Conservation (phyloP, 1,140 invertebrate species). For the Halictus rubicundus region DNA sequence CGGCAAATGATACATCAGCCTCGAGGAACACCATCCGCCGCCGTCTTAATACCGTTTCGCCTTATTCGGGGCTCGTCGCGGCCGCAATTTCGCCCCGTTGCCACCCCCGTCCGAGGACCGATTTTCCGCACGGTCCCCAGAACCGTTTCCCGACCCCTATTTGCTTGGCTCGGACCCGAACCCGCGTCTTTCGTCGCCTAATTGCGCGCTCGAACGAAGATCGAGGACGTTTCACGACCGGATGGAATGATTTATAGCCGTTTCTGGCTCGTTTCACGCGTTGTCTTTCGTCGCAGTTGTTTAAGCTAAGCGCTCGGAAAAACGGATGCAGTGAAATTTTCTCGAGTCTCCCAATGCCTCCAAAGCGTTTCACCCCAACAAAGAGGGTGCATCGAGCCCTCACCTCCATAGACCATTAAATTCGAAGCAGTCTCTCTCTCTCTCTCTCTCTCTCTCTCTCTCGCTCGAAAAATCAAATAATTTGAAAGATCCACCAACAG, state of each 20-base stretch:
- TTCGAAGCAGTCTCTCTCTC: no score
- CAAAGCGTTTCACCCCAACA: no score
- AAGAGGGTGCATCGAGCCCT: no score
- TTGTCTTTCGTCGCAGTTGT: neutral
- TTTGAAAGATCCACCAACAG: no score
- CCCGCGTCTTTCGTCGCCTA: slow-evolving; percentile 2
- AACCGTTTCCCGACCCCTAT: neutral
- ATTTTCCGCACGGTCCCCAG: slow-evolving; percentile 13
- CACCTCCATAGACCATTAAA: no score
- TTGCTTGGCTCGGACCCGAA: neutral
- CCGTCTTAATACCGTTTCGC: slow-evolving; percentile 78
- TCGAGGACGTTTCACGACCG: slow-evolving; percentile 14
- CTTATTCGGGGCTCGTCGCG: slow-evolving; percentile 62
- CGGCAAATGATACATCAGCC: slow-evolving; percentile 80
- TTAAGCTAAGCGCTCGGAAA: neutral
- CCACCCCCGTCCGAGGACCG: slow-evolving; percentile 8
- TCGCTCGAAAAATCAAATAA: no score
- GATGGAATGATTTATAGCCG: slow-evolving; percentile 16
- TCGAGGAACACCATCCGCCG: slow-evolving; percentile 65
- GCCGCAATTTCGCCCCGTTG: slow-evolving; percentile 55
- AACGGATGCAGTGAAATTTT: neutral
- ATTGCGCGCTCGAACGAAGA: slow-evolving; percentile 33
- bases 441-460: no score
- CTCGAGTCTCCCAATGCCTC: neutral
- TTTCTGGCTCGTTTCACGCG: slow-evolving; percentile 1